These are phyloP conservation scores for Patella ulyssiponensis DNA, from an alignment of 2,888 invertebrate genomes.

Conservation along the genomic window DNA sequence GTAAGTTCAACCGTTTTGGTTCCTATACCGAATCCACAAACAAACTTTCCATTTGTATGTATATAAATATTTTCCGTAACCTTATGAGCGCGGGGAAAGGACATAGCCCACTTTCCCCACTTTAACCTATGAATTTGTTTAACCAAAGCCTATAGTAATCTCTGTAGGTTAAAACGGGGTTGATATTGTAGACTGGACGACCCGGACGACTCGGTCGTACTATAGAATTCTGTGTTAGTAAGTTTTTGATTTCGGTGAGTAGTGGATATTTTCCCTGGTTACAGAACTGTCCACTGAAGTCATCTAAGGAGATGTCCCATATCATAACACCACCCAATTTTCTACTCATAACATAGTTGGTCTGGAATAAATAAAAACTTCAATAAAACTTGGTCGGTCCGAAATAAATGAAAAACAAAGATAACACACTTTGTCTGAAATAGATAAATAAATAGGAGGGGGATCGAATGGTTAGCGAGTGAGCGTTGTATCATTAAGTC, in stretches of 20 bases:
- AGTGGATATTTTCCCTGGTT: neutral
- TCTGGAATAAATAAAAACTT: neutral
- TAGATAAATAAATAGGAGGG: no score
- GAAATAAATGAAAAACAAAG: no score
- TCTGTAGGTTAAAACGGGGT: neutral
- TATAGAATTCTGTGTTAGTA: neutral
- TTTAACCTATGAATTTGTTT: neutral
- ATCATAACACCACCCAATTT: neutral
- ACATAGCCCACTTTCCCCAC: no score
- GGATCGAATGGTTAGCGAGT: no score
- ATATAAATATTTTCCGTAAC: no score
- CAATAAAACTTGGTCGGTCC: neutral
- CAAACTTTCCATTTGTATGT: no score
- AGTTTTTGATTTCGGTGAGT: neutral
- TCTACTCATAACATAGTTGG: neutral
- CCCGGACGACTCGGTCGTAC: neutral
- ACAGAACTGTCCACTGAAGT: neutral
- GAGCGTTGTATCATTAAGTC: no score
- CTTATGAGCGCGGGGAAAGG: no score
- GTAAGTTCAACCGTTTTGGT: no score
- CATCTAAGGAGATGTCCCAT: neutral
- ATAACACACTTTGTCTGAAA: no score
- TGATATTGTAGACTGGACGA: neutral
- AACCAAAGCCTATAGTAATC: neutral
- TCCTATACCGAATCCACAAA: no score